Evolutionary conservation across 1,140 invertebrate genomes (phyloP).

Genomic region (Dinoponera quadriceps): DNA sequence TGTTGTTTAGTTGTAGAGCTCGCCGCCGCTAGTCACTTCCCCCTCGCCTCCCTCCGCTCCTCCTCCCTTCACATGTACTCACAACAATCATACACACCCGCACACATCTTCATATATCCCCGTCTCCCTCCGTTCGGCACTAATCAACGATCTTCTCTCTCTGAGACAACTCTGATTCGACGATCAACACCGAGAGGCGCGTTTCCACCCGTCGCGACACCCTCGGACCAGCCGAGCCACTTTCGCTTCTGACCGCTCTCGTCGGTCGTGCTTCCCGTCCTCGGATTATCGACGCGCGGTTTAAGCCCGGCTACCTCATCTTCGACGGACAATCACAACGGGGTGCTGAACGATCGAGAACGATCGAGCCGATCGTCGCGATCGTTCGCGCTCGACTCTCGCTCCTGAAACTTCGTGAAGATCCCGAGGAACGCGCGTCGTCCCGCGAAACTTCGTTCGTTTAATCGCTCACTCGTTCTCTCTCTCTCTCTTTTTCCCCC

Average conservation of each 20-base stretch:
- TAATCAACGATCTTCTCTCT: conserved; percentile 55
- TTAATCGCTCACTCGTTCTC: neutral
- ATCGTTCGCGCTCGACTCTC: neutral
- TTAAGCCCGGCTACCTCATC: neutral
- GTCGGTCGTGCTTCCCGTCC: neutral
- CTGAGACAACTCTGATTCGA: conserved; percentile 26
- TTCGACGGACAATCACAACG: neutral
- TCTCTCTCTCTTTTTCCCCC: too few relatives aligned
- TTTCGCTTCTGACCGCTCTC: neutral
- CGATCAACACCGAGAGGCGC: conserved; percentile 19
- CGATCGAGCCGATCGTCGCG: neutral
- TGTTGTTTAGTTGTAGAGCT: conserved; percentile 86
- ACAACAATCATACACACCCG: too few relatives aligned
- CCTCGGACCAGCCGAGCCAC: neutral
- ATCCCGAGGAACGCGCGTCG: conserved; percentile 25
- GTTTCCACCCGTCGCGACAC: conserved; percentile 10
- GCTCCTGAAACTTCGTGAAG: conserved; percentile 11
- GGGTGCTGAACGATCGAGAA: neutral
- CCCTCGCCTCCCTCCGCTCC: conserved; percentile 59
- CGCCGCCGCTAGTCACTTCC: conserved; percentile 85
- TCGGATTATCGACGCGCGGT: conserved; percentile 8
- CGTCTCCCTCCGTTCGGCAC: conserved; percentile 33
- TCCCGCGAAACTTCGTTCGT: neutral
- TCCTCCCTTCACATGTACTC: neutral
- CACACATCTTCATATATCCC: neutral